phyloP scores from a whole-genome alignment of 64 coral and sea anemone species.

The Pachyseris speciosa region DNA sequence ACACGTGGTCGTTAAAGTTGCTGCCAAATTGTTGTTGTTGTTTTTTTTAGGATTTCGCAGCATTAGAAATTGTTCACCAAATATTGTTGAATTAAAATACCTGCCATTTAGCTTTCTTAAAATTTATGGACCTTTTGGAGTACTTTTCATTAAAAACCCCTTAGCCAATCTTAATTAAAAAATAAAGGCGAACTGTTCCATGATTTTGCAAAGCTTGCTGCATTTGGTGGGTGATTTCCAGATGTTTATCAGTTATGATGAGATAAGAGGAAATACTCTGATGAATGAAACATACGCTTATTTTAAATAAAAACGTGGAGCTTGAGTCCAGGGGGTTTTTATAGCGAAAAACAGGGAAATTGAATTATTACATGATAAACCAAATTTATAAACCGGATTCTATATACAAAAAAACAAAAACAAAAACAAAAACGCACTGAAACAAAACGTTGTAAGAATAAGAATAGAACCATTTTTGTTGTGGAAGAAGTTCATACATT shows the following conservation, averaged over 20 bases:
- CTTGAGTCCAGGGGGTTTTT: too few relatives aligned
- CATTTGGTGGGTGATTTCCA: not conserved
- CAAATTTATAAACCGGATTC: constrained; percentile 5
- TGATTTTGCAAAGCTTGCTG: not conserved
- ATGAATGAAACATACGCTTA: too few relatives aligned
- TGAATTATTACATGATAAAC: not conserved
- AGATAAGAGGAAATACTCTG: too few relatives aligned
- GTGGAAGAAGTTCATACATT: constrained; percentile 10
- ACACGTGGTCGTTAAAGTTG: not conserved
- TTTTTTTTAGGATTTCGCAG: not conserved
- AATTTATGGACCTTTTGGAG: constrained; percentile 8
- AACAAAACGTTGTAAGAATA: not conserved
- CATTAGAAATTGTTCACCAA: not conserved
- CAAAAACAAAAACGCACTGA: not conserved
- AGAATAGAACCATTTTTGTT: not conserved
- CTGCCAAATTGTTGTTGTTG: not conserved
- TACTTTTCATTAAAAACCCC: not conserved
- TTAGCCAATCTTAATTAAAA: not conserved
- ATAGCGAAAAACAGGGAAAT: not conserved
- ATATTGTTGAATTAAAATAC: constrained; percentile 4
- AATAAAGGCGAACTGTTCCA: not conserved
- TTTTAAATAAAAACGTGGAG: too few relatives aligned
- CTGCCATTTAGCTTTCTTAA: constrained; percentile 17
- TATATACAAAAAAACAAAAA: too few relatives aligned
- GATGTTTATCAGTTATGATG: too few relatives aligned